Conservation (phyloP, 2,113 vertebrate genomes). For the Tachysurus fulvidraco region DNA sequence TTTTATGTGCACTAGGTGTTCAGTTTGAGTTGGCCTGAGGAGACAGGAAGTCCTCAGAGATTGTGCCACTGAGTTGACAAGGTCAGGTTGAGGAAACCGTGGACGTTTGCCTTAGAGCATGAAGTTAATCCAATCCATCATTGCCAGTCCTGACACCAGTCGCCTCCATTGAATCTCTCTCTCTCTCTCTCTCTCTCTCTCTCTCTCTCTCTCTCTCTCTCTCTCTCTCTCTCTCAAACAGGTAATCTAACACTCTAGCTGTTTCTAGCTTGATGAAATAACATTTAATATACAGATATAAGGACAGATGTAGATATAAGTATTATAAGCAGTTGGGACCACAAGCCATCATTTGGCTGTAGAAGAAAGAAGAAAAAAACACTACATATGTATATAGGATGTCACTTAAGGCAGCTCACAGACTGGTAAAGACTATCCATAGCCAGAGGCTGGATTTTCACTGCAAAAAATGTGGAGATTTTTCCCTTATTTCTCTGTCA, state of each 20-base stretch:
- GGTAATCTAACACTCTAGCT: not conserved
- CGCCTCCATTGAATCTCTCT: slow-evolving; percentile 16
- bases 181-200: not conserved
- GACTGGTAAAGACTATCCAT: not conserved
- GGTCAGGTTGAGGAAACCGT: slow-evolving; percentile 63
- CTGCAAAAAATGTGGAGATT: not conserved
- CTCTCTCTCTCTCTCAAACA: not conserved
- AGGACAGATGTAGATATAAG: not conserved
- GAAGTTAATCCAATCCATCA: slow-evolving; percentile 62
- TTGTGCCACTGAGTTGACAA: slow-evolving; percentile 64
- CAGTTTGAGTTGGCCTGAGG: slow-evolving; percentile 47
- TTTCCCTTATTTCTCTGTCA: not conserved
- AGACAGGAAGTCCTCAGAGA: slow-evolving; percentile 62
- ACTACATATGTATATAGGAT: not conserved
- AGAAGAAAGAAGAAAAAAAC: not conserved
- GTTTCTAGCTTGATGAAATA: not conserved
- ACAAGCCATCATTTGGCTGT: not conserved
- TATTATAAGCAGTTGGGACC: not conserved
- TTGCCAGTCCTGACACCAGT: slow-evolving; percentile 57
- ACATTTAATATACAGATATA: not conserved
- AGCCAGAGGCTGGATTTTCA: not conserved
- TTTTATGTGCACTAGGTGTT: slow-evolving; percentile 4
- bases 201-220: not conserved
- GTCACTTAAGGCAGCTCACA: no score
- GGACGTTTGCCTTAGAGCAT: slow-evolving; percentile 58